Evolutionary conservation across 2,888 invertebrate genomes (phyloP).

Genomic region (Peribatodes rhomboidaria): DNA sequence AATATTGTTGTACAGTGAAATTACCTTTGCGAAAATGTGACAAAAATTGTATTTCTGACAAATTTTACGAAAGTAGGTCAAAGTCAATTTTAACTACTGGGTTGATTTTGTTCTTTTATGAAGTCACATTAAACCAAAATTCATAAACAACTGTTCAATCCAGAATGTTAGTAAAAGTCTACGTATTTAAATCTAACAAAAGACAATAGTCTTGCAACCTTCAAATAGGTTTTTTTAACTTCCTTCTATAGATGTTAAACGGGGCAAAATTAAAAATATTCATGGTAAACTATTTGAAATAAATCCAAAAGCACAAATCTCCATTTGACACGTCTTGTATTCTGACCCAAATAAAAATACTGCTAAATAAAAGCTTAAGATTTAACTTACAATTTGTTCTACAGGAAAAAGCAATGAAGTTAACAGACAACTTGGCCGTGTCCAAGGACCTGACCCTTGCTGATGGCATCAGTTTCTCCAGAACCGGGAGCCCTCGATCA

Average conservation of each 20-base stretch:
- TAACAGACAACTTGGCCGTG: slow-evolving; percentile 78
- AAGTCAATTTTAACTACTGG: background rate
- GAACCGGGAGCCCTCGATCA: slow-evolving; percentile 76
- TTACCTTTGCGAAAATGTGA: background rate
- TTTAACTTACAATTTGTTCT: slow-evolving; percentile 18
- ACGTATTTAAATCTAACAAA: too few relatives aligned
- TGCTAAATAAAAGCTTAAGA: background rate
- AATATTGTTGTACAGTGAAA: background rate
- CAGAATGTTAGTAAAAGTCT: too few relatives aligned
- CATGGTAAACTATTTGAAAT: too few relatives aligned
- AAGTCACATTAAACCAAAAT: background rate
- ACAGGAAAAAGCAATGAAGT: slow-evolving; percentile 83
- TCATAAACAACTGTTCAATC: too few relatives aligned
- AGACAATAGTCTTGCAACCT: too few relatives aligned
- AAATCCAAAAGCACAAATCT: background rate
- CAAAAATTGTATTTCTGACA: background rate
- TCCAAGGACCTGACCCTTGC: slow-evolving; percentile 74
- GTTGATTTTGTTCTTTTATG: background rate
- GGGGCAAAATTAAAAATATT: too few relatives aligned
- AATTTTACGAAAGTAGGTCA: slow-evolving; percentile 19
- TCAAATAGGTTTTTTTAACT: too few relatives aligned
- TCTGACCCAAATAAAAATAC: background rate
- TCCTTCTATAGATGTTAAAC: too few relatives aligned
- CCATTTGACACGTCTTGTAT: background rate
- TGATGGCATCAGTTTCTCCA: slow-evolving; percentile 77